These are phyloP conservation scores for Salmo trutta DNA, from an alignment of 2,797 vertebrate species.

Conservation along the genomic window DNA sequence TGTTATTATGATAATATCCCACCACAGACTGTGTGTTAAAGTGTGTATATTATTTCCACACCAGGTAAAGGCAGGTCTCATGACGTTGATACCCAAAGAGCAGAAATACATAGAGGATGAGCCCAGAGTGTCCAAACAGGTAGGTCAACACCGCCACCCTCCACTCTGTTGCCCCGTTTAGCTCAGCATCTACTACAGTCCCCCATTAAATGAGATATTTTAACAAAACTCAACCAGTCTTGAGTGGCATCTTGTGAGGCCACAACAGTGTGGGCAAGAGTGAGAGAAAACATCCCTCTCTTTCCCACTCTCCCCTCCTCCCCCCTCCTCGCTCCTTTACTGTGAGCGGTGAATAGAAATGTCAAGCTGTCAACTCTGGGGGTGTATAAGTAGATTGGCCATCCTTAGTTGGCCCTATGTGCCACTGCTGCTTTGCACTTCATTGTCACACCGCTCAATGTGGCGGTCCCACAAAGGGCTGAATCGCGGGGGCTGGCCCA, in stretches of 20 bases:
- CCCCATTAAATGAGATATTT: slow-evolving; percentile 40
- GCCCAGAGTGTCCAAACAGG: slow-evolving; percentile 97
- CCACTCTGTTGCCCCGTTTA: slow-evolving; percentile 32
- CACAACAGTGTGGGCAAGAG: slow-evolving; percentile 66
- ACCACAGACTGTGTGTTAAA: background rate
- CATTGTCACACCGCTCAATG: slow-evolving; percentile 82
- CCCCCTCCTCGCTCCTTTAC: slow-evolving; percentile 8
- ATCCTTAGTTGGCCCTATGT: slow-evolving; percentile 79
- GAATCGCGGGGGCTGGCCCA: slow-evolving; percentile 78
- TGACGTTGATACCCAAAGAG: slow-evolving; percentile 93
- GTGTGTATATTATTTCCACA: slow-evolving; percentile 27
- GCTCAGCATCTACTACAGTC: slow-evolving; percentile 32
- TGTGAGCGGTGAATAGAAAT: slow-evolving; percentile 80
- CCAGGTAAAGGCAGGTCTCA: slow-evolving; percentile 94
- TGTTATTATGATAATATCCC: slow-evolving; percentile 11
- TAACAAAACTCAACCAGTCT: slow-evolving; percentile 53
- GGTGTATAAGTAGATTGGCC: slow-evolving; percentile 83
- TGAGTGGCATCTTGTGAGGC: slow-evolving; percentile 60
- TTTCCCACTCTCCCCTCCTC: slow-evolving; percentile 8
- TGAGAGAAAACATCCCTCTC: slow-evolving; percentile 30
- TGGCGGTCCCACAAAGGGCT: slow-evolving; percentile 79
- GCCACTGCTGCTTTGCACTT: slow-evolving; percentile 78
- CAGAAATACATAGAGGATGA: slow-evolving; percentile 98
- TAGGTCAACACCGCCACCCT: slow-evolving; percentile 62
- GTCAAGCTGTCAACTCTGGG: slow-evolving; percentile 82